A percentile compares a stretch with the other conserved stretches of the same genome.
These are phyloP conservation scores for Chionis minor DNA, from an alignment of 2,113 vertebrate species.

Conservation along the genomic window DNA sequence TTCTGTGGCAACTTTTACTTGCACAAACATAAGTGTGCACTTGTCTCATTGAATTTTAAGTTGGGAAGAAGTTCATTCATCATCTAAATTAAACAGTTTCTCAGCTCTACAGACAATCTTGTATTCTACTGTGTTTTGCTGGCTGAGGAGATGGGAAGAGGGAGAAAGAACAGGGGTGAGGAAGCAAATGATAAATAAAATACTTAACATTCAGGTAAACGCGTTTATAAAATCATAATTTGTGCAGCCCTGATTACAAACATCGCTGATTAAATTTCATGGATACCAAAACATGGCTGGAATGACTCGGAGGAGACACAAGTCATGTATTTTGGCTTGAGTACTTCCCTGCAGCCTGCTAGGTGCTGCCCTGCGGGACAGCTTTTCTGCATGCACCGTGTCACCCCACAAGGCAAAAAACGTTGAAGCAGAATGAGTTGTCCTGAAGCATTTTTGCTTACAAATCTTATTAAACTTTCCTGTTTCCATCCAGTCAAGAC, in stretches of 20 bases:
- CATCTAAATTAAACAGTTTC: neutral
- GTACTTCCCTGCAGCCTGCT: neutral
- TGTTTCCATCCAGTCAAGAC: neutral
- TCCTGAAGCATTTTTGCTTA: neutral
- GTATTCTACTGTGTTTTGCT: neutral
- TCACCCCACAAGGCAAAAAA: neutral
- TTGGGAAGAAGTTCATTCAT: neutral
- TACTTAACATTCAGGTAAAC: neutral
- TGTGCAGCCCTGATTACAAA: neutral
- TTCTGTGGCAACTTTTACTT: neutral
- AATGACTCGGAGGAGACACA: neutral
- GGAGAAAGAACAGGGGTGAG: neutral
- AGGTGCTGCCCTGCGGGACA: neutral
- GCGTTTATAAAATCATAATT: neutral
- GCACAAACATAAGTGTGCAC: neutral
- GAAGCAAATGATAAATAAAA: neutral
- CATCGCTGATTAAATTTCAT: neutral
- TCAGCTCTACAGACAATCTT: neutral
- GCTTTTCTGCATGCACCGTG: accelerated
- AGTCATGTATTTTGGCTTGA: neutral
- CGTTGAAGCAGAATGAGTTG: accelerated
- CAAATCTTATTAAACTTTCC: neutral
- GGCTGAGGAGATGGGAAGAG: neutral
- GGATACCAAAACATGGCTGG: neutral
- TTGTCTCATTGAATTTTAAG: neutral